Evolutionary conservation across 2,888 invertebrate genomes (phyloP), one percentile per base, ranked within the genome.

Genomic region (Sesamia inferens): DNA sequence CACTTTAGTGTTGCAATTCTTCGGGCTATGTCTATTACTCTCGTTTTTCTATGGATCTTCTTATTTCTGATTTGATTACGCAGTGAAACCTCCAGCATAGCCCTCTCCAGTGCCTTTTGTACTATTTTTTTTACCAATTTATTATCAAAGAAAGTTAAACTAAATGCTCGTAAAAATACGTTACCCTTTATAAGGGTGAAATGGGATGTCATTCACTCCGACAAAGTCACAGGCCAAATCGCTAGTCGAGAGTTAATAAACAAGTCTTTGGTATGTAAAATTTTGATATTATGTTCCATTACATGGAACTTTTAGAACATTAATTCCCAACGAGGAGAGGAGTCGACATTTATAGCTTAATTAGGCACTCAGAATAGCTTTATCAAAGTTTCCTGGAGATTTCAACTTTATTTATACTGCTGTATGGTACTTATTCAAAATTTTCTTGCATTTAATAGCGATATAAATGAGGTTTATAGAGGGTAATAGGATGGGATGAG

Each of bases 351-450:
- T 69, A 78, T 61, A 42, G 69, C 67, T 11, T 72, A 71, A 79
- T 83, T 80, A 81, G 69, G 76, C 71, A 69, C 75, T 71, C 31
- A 22, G 24, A 72, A 80, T 68, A 48, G 54, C 83, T 76, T 81
- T 66, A 66, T 5, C 59, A 64, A 83, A 79, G 57, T 82, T 80
- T 57, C 11, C 13, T 54, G 31, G 73, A 57, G 19, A 55, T 19
- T 22, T 47, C 16, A 67, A 77, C 31, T 64, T 31, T 67, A 47
- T 66, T 55, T 73, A 73, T 67, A 54, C 51, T 71, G 59, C n/a
- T 59, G 48, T 67, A 22, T 3, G 22, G 22, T 47, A 42, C n/a
- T 19, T 61, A 44, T 65, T 76, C 61, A 22, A 62, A 42, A 39
- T 66, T 78, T 39, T 47, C 14, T 55, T 48, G 16, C 14, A 31